These are phyloP conservation scores for Calliphora vicina DNA, from an alignment of 1,140 invertebrate species.

Conservation along the genomic window DNA sequence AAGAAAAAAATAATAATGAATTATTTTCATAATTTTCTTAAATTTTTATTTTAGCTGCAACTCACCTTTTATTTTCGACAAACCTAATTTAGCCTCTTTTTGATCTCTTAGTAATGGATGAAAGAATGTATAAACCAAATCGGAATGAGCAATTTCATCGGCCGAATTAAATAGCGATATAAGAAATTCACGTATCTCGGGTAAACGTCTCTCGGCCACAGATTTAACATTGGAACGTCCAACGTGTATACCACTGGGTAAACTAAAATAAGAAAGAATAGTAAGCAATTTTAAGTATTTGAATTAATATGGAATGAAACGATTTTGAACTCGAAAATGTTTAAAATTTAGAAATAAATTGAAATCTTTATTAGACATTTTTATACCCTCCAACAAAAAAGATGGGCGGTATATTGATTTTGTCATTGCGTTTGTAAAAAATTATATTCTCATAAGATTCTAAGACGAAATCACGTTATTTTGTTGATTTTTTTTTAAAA, in stretches of 20 bases:
- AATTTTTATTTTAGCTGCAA: neutral
- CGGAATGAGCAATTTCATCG: constrained; percentile 93
- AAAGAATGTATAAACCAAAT: constrained; percentile 97
- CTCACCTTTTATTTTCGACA: constrained; percentile 65
- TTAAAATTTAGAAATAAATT: too few relatives aligned
- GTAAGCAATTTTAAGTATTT: neutral
- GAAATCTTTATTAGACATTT: too few relatives aligned
- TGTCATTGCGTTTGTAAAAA: too few relatives aligned
- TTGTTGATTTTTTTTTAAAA: too few relatives aligned
- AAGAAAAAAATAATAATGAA: neutral
- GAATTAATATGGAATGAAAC: too few relatives aligned
- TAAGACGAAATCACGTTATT: too few relatives aligned
- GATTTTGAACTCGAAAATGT: neutral
- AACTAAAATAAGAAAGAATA: constrained; percentile 65
- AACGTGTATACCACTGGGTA: constrained; percentile 80
- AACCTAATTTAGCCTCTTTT: constrained; percentile 75
- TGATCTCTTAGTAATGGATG: constrained; percentile 92
- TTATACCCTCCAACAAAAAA: too few relatives aligned
- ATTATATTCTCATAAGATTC: too few relatives aligned
- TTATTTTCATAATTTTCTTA: neutral
- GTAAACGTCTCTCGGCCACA: constrained; percentile 88
- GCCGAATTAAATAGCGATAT: constrained; percentile 85
- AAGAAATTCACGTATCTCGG: constrained; percentile 88
- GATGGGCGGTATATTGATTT: too few relatives aligned
- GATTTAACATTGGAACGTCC: constrained; percentile 93